Evolutionary conservation across 2,113 vertebrate species (phyloP), one percentile per base, ranked within the genome.

Genomic region (Burhinus oedicnemus): DNA sequence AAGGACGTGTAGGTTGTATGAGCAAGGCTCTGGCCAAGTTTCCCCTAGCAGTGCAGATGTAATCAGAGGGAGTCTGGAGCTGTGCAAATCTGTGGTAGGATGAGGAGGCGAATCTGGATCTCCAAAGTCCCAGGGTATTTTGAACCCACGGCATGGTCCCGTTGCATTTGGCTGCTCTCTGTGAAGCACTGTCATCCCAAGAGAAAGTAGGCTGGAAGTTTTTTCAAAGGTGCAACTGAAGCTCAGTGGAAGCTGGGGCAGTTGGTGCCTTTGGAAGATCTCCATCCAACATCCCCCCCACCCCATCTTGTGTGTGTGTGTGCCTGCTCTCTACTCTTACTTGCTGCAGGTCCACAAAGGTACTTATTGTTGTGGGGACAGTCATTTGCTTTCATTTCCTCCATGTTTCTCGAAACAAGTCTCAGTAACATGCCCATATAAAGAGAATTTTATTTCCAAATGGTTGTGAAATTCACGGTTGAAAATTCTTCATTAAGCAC

Each of bases 381-480:
- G 22, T 1, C 26, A 52, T 68, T 38, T 68, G 27, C 66, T 60
- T 83, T 65, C 54, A 15, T 65, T 92, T 55, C 34, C 30, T 69
- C 40, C 2, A 0, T 6, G 38, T 23, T 58, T 88, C 74, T 74
- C 5, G 0, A 21, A 87, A 79, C 36, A 36, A 8, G 2, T 38
- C 34, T 29, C 55, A 26, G 14, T 29, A 49, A 45, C 8, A 0
- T 22, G 16, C 11, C 32, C 1, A 1, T 2, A 2, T 6, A 61
- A 12, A 42, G 69, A 68, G 57, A 36, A 54, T 52, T 89, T 66
- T 44, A 36, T 26, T 66, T 61, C 16, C 42, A 55, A 30, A 47
- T 38, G 1, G 19, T 17, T 36, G 32, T 68, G 45, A 89, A 89
- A 74, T 40, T 65, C 4, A 5, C 15, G 7, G 19, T 4, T 40